Percentiles rank a stretch among this genome's conserved stretches.
Conservation (phyloP, 30 jellyfish, hydroid and myxozoan species). For the Sanderia malayensis region DNA sequence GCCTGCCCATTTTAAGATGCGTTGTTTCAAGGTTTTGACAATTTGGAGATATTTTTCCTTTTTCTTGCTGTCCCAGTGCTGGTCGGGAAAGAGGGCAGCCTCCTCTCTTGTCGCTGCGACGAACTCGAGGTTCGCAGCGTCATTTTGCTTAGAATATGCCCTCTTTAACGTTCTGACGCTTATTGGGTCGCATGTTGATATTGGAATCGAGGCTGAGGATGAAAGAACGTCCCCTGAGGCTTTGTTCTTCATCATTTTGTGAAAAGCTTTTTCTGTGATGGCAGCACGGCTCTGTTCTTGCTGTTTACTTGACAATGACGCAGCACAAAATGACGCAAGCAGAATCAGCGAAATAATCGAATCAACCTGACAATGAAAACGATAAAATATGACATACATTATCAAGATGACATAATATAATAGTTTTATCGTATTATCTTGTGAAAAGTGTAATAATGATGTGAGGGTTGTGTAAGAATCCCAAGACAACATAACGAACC, state of each 20-base stretch:
- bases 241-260: neutral
- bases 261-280: neutral
- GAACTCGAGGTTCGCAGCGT: conserved; percentile 27
- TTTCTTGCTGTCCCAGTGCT: conserved; percentile 24
- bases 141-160: conserved; percentile 1
- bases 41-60: conserved; percentile 8
- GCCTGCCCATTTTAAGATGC: conserved; percentile 18
- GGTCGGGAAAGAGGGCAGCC: conserved; percentile 55
- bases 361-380: no score
- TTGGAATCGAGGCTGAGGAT: neutral
- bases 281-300: no score
- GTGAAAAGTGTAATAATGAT: no score
- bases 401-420: no score
- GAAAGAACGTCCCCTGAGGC: neutral
- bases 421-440: no score
- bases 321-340: neutral
- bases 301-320: no score
- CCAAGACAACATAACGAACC: no score
- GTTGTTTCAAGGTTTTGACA: neutral
- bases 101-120: conserved; percentile 49
- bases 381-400: no score
- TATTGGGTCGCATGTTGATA: conserved; percentile 25
- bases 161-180: neutral
- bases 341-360: neutral
- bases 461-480: no score